Conservation (phyloP, 2,113 vertebrate genomes). For the Periophthalmodon schlosseri region DNA sequence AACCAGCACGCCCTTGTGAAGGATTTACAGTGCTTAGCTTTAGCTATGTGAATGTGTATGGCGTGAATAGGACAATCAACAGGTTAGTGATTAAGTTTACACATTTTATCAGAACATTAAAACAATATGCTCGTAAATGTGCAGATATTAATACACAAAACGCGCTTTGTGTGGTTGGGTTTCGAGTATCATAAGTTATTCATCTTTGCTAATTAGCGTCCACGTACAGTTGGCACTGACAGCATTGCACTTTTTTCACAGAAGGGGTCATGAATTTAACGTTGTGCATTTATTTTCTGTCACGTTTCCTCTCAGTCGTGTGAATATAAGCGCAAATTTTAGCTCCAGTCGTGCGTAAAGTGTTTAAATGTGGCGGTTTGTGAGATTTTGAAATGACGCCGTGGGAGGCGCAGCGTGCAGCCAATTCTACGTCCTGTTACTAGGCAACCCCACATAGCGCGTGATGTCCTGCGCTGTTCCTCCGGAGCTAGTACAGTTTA, state of each 20-base stretch:
- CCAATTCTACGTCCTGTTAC: constrained; percentile 44
- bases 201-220: constrained; percentile 39
- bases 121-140: neutral
- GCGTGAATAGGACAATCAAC: constrained; percentile 51
- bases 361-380: constrained; percentile 68
- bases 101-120: neutral
- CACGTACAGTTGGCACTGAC: constrained; percentile 42
- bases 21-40: constrained; percentile 5
- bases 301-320: neutral
- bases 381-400: constrained; percentile 50
- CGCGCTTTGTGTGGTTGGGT: neutral
- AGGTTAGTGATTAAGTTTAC: constrained; percentile 43
- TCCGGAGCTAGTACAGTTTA: neutral
- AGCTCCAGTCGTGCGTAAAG: neutral
- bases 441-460: constrained; percentile 36
- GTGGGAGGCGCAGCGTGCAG: constrained; percentile 57
- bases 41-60: constrained; percentile 6
- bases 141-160: neutral
- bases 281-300: neutral
- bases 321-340: too few relatives aligned
- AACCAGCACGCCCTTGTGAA: neutral
- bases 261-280: neutral
- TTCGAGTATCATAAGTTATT: neutral
- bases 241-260: constrained; percentile 8
- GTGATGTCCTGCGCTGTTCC: neutral